A percentile compares a stretch with the other conserved stretches of the same genome.
Evolutionary conservation across 2,888 invertebrate genomes (phyloP).

Genomic region (Perdita meconis): DNA sequence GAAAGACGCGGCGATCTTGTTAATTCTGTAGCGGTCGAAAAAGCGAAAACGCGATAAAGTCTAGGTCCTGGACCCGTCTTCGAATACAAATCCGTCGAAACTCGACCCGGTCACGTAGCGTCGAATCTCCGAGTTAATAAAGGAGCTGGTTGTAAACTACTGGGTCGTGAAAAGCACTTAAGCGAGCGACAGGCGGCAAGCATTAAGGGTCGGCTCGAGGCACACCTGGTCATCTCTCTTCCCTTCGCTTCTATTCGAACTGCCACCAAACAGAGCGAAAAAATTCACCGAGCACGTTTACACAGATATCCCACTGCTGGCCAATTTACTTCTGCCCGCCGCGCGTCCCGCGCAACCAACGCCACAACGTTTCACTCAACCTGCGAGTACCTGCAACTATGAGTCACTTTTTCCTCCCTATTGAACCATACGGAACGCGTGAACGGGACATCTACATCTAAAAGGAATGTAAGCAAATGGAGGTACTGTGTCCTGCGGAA

Average conservation of each 20-base stretch:
- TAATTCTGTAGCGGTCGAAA: slow-evolving; percentile 27
- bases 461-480: too few species aligned
- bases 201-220: slow-evolving; percentile 23
- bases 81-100: slow-evolving; percentile 58
- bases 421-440: too few species aligned
- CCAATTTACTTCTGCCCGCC: slow-evolving; percentile 18
- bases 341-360: too few species aligned
- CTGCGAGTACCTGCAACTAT: slow-evolving; percentile 24
- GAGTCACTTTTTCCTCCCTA: background rate
- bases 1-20: slow-evolving; percentile 32
- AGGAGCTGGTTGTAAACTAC: slow-evolving; percentile 53
- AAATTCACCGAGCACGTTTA: slow-evolving; percentile 28
- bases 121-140: slow-evolving; percentile 63
- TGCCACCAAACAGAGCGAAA: slow-evolving; percentile 30
- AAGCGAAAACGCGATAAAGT: slow-evolving; percentile 19
- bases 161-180: slow-evolving; percentile 62
- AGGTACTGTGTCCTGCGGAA: too few species aligned
- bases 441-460: too few species aligned
- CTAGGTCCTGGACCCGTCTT: background rate
- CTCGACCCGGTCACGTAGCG: slow-evolving; percentile 58
- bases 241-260: slow-evolving; percentile 10
- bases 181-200: slow-evolving; percentile 26
- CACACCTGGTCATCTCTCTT: slow-evolving; percentile 58
- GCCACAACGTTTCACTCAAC: background rate
- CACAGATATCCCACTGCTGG: slow-evolving; percentile 20